These are phyloP conservation scores for Oenanthe melanoleuca DNA, from an alignment of 2,113 vertebrate genomes.

Conservation along the genomic window DNA sequence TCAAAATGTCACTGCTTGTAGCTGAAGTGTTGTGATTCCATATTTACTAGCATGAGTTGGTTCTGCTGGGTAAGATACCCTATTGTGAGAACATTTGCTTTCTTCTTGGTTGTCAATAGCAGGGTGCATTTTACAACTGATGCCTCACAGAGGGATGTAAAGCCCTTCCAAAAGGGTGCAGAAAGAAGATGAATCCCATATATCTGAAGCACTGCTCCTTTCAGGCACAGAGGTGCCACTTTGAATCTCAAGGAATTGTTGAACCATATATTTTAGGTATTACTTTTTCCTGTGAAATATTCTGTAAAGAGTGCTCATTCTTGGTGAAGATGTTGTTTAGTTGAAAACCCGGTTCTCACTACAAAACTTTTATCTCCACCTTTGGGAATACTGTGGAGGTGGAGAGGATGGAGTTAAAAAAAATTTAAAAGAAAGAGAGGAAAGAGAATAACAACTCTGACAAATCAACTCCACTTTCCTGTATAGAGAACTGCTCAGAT, in stretches of 20 bases:
- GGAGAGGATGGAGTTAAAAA: slow-evolving; percentile 15
- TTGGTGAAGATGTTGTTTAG: background rate
- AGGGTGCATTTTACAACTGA: background rate
- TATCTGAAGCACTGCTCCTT: background rate
- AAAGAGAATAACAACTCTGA: slow-evolving; percentile 1
- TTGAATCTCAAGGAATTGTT: background rate
- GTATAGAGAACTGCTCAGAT: background rate
- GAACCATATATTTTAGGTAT: background rate
- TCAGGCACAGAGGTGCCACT: background rate
- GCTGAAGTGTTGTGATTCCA: background rate
- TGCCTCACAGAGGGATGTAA: background rate
- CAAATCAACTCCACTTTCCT: background rate
- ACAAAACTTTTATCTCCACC: background rate
- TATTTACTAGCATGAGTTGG: background rate
- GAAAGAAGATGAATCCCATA: background rate
- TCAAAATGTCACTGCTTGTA: background rate
- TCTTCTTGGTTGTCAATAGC: background rate
- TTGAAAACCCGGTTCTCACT: background rate
- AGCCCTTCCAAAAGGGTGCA: background rate
- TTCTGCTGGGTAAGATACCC: background rate
- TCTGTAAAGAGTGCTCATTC: background rate
- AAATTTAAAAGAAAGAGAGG: background rate
- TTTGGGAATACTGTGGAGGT: slow-evolving; percentile 2
- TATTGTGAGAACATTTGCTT: background rate
- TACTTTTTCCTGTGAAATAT: background rate